A percentile compares a stretch with the other conserved stretches of the same genome.
phyloP scores from a whole-genome alignment of 2,113 vertebrate genomes.

The Alethe diademata region DNA sequence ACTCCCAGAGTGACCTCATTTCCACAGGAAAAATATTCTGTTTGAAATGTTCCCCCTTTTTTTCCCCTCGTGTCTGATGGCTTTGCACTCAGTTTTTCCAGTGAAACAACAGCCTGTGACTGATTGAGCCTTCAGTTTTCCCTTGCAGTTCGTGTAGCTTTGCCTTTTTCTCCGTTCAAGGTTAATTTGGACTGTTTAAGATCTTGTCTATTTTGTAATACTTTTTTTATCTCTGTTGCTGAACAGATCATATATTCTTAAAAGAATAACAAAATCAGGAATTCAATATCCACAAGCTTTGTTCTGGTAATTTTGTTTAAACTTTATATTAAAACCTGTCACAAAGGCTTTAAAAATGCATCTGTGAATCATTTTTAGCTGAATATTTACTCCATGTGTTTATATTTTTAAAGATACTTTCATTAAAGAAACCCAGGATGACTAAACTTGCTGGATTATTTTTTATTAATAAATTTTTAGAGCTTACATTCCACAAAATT shows the following conservation, averaged over 20 bases:
- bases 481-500: neutral
- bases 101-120: neutral
- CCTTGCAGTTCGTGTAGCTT: neutral
- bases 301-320: slow-evolving; percentile 7
- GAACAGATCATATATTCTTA: neutral
- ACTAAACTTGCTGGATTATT: neutral
- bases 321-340: slow-evolving; percentile 28
- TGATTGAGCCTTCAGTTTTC: neutral
- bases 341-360: slow-evolving; percentile 8
- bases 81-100: neutral
- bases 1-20: neutral
- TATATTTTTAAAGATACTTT: slow-evolving; percentile 33
- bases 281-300: slow-evolving; percentile 2
- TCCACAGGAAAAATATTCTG: neutral
- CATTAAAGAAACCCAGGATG: neutral
- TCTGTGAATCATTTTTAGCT: neutral
- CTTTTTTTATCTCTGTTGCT: neutral
- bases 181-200: slow-evolving; percentile 9
- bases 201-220: neutral
- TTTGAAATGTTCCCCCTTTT: neutral
- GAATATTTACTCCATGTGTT: slow-evolving; percentile 13
- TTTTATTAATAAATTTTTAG: slow-evolving; percentile 8
- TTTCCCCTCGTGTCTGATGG: neutral
- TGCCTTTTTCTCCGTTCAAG: neutral
- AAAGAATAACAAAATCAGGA: neutral